These are phyloP conservation scores for Tupiocoris notatus DNA, from an alignment of 2,888 invertebrate genomes.

Conservation along the genomic window DNA sequence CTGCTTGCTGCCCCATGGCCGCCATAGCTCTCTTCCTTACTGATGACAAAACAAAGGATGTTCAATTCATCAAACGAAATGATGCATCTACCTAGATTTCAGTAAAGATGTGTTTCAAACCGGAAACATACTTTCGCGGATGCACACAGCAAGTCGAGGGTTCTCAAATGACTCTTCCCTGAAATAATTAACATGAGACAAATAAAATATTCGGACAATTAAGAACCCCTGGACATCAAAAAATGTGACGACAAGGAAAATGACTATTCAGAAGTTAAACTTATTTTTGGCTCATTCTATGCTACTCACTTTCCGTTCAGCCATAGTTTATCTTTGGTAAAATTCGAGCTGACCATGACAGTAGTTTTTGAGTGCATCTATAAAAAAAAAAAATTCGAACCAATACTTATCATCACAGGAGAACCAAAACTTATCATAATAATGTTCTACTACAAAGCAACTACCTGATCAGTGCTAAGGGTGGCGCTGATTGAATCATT, in stretches of 20 bases:
- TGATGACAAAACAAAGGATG: slow-evolving; percentile 51
- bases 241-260: too few relatives aligned
- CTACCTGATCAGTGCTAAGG: slow-evolving; percentile 73
- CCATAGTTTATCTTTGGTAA: slow-evolving; percentile 79
- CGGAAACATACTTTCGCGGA: slow-evolving; percentile 64
- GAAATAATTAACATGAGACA: slow-evolving; percentile 48
- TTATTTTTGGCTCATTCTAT: background rate
- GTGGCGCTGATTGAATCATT: slow-evolving; percentile 96
- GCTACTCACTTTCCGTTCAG: slow-evolving; percentile 70
- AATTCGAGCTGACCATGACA: slow-evolving; percentile 68
- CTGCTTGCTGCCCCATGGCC: slow-evolving; percentile 26
- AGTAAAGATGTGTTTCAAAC: background rate
- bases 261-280: slow-evolving; percentile 11
- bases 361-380: slow-evolving; percentile 90
- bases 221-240: too few relatives aligned
- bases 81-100: background rate
- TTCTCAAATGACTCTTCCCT: slow-evolving; percentile 72
- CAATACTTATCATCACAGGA: background rate
- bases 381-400: background rate
- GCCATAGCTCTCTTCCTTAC: slow-evolving; percentile 57
- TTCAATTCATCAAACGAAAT: background rate
- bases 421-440: too few relatives aligned
- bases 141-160: slow-evolving; percentile 71
- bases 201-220: background rate
- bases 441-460: slow-evolving; percentile 1